Evolutionary conservation across 30 jellyfish, hydroid and myxozoan genomes (phyloP).

Genomic region (Hydractinia symbiolongicarpus): DNA sequence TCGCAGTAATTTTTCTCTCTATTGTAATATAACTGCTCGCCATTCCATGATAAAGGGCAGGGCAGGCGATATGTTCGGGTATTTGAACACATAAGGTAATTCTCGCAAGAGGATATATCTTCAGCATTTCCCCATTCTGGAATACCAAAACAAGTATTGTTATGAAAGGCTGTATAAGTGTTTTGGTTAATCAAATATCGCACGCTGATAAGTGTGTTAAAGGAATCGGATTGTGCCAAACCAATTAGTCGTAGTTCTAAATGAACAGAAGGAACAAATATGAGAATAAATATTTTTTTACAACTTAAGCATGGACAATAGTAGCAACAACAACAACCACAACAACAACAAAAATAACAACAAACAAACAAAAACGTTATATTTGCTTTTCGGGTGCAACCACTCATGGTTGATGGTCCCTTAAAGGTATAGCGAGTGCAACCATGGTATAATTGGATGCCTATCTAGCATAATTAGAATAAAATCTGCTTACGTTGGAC

Average conservation of each 20-base stretch:
- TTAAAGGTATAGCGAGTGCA: too few relatives aligned
- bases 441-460: too few relatives aligned
- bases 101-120: constrained; percentile 4
- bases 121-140: not conserved
- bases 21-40: not conserved
- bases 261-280: too few relatives aligned
- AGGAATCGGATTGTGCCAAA: not conserved
- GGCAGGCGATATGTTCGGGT: constrained; percentile 20
- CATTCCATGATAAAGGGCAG: not conserved
- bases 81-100: constrained; percentile 1
- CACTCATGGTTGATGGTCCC: too few relatives aligned
- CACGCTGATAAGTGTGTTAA: not conserved
- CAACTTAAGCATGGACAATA: too few relatives aligned
- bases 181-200: not conserved
- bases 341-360: too few relatives aligned
- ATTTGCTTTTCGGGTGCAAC: too few relatives aligned
- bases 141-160: constrained; percentile 4
- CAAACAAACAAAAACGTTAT: too few relatives aligned
- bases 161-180: not conserved
- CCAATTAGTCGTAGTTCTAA: too few relatives aligned
- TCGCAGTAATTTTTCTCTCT: constrained; percentile 10
- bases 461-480: too few relatives aligned
- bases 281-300: too few relatives aligned
- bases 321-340: too few relatives aligned
- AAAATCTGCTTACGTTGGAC: not conserved